phyloP scores from a whole-genome alignment of 2,113 vertebrate genomes.

The Galbula dea region DNA sequence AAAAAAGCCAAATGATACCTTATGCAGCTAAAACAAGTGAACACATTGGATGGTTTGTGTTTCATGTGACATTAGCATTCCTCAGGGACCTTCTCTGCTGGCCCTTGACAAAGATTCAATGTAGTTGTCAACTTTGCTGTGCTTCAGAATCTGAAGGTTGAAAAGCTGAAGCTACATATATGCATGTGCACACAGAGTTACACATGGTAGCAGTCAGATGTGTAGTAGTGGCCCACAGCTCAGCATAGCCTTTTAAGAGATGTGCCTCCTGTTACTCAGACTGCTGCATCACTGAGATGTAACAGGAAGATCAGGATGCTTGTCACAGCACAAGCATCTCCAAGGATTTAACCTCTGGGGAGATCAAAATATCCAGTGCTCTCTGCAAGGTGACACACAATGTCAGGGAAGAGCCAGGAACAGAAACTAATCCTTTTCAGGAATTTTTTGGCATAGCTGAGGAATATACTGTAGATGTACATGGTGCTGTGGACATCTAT shows the following conservation, averaged over 20 bases:
- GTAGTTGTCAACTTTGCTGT: background rate
- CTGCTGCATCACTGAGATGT: background rate
- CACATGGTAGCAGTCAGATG: background rate
- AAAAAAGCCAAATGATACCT: background rate
- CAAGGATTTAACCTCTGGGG: background rate
- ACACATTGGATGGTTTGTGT: background rate
- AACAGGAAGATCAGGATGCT: background rate
- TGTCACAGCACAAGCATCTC: background rate
- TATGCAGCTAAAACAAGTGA: conserved; percentile 28
- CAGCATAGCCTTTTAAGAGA: background rate
- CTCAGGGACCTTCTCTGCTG: background rate
- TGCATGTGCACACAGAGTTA: background rate
- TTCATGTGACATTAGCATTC: background rate
- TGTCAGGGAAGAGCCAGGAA: background rate
- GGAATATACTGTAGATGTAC: background rate
- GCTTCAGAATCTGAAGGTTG: background rate
- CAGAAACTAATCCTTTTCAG: background rate
- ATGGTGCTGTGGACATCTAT: background rate
- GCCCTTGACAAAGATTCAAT: background rate
- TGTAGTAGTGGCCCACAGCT: background rate
- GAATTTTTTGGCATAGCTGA: background rate
- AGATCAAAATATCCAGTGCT: background rate
- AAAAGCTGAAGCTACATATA: background rate
- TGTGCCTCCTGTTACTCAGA: background rate
- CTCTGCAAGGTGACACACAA: background rate